phyloP scores from a whole-genome alignment of 2,797 vertebrate species.

The Diglossa cyanea region DNA sequence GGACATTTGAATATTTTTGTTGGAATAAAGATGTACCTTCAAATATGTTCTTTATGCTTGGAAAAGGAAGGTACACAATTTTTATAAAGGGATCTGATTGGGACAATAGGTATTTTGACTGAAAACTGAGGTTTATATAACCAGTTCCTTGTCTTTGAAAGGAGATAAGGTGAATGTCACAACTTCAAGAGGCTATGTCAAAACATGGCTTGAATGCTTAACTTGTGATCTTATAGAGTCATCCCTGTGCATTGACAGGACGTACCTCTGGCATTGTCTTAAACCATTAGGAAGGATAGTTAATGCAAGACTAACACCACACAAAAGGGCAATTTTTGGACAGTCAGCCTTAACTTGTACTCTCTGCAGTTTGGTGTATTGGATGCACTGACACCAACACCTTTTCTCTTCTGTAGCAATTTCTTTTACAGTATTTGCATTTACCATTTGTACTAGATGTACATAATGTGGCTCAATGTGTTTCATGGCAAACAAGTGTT shows the following conservation, averaged over 20 bases:
- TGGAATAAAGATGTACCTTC: not conserved
- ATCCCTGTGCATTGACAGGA: not conserved
- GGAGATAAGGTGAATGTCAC: not conserved
- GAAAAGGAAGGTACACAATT: not conserved
- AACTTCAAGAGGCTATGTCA: not conserved
- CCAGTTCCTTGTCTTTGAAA: not conserved
- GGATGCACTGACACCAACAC: not conserved
- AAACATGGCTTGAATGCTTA: not conserved
- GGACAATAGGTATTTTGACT: not conserved
- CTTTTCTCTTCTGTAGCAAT: not conserved
- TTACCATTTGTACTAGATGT: not conserved
- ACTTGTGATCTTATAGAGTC: not conserved
- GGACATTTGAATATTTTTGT: not conserved
- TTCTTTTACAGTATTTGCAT: not conserved
- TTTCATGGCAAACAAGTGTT: not conserved
- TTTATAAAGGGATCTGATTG: not conserved
- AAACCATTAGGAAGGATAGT: not conserved
- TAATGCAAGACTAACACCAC: not conserved
- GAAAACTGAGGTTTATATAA: not conserved
- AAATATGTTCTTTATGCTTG: not conserved
- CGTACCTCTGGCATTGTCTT: not conserved
- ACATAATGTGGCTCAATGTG: not conserved
- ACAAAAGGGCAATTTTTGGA: not conserved
- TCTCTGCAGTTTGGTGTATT: not conserved
- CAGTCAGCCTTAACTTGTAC: accelerated